Conservation (phyloP, 2,888 invertebrate genomes). For the Gymnocheta viridis region DNA sequence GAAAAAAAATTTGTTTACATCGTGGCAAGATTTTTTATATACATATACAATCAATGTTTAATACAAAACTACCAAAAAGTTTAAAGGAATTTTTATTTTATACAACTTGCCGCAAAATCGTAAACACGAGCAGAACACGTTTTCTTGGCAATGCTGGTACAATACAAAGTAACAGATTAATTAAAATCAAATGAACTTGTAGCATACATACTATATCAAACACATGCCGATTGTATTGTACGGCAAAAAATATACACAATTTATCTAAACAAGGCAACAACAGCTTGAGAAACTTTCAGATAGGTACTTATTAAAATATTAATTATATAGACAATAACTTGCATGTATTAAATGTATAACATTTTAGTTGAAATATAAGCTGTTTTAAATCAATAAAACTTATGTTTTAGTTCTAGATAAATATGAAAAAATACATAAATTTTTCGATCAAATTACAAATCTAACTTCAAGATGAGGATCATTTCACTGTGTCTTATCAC, state of each 20-base stretch:
- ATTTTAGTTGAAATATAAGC: too few species aligned
- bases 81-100: not conserved
- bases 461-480: too few species aligned
- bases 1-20: not conserved
- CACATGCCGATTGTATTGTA: not conserved
- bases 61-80: slow-evolving; percentile 12
- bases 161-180: slow-evolving; percentile 35
- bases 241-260: not conserved
- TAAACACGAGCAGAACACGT: not conserved
- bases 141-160: not conserved
- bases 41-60: not conserved
- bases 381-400: too few species aligned
- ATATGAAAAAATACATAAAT: too few species aligned
- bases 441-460: too few species aligned
- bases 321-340: not conserved
- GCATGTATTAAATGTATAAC: too few species aligned
- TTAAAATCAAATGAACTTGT: slow-evolving; percentile 40
- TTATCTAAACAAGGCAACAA: slow-evolving; percentile 40
- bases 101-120: not conserved
- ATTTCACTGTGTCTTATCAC: too few species aligned
- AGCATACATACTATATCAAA: slow-evolving; percentile 20
- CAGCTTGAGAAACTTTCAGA: not conserved
- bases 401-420: too few species aligned
- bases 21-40: not conserved
- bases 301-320: not conserved